Conservation (phyloP, 2,113 vertebrate genomes). For the Colistium nudipinnis region DNA sequence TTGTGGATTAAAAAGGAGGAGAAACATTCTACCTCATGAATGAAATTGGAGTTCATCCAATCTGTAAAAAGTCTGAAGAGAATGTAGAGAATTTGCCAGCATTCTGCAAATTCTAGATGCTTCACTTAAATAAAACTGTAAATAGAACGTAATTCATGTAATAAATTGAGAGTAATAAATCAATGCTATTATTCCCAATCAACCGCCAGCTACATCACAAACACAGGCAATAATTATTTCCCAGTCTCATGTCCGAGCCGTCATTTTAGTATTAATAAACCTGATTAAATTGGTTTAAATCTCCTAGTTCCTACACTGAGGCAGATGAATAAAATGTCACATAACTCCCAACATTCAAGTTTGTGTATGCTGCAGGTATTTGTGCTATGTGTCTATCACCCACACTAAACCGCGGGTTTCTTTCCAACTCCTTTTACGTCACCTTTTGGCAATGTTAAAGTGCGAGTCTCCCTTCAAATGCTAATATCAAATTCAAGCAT, state of each 20-base stretch:
- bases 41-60: neutral
- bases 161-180: slow-evolving; percentile 26
- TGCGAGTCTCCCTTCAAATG: neutral
- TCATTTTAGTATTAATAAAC: neutral
- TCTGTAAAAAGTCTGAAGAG: no score
- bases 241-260: slow-evolving; percentile 17
- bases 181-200: slow-evolving; percentile 25
- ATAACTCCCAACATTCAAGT: neutral
- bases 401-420: neutral
- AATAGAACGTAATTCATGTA: slow-evolving; percentile 20
- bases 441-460: slow-evolving; percentile 3
- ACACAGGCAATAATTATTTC: slow-evolving; percentile 31
- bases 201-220: slow-evolving; percentile 4
- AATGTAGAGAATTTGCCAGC: slow-evolving; percentile 1
- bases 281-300: neutral
- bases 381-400: neutral
- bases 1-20: neutral
- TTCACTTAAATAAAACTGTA: slow-evolving; percentile 13
- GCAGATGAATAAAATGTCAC: neutral
- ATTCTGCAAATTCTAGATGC: slow-evolving; percentile 19
- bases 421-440: slow-evolving; percentile 2
- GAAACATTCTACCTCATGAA: slow-evolving; percentile 8
- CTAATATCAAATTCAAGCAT: slow-evolving; percentile 33
- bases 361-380: neutral
- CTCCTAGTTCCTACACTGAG: no score